Evolutionary conservation across 1,140 invertebrate species (phyloP).

Genomic region (Drosophila athabasca): DNA sequence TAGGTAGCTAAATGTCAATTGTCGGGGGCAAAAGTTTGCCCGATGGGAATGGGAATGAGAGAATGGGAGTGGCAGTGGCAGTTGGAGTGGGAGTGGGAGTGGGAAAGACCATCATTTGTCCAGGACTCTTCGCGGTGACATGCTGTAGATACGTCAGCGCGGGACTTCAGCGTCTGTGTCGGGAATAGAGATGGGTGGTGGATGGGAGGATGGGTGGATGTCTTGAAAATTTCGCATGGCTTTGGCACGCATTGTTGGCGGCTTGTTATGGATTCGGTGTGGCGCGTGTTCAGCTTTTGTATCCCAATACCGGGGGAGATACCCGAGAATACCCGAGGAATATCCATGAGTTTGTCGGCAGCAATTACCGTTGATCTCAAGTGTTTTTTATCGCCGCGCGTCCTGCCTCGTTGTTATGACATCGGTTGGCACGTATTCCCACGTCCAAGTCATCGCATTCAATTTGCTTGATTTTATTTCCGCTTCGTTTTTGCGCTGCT

Average conservation of each 20-base stretch:
- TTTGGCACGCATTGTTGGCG: slow-evolving; percentile 53
- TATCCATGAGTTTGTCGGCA: slow-evolving; percentile 68
- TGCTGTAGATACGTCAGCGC: slow-evolving; percentile 23
- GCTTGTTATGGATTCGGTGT: slow-evolving; percentile 50
- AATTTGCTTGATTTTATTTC: slow-evolving; percentile 80
- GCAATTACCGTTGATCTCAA: slow-evolving; percentile 76
- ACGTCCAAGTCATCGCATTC: slow-evolving; percentile 77
- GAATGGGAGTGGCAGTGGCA: neutral
- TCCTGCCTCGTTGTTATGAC: slow-evolving; percentile 51
- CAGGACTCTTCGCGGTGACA: slow-evolving; percentile 39
- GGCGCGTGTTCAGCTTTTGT: slow-evolving; percentile 42
- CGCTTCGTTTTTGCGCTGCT: slow-evolving; percentile 27
- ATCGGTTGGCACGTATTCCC: slow-evolving; percentile 76
- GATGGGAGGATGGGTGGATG: slow-evolving; percentile 4
- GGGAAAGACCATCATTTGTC: slow-evolving; percentile 42
- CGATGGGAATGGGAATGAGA: slow-evolving; percentile 19
- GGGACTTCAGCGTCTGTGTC: too few species aligned
- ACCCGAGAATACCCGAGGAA: slow-evolving; percentile 16
- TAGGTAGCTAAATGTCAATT: slow-evolving; percentile 56
- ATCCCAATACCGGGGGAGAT: slow-evolving; percentile 9
- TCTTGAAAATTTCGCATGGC: slow-evolving; percentile 49
- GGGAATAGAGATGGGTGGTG: too few species aligned
- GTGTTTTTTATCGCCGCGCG: slow-evolving; percentile 68
- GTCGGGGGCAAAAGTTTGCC: slow-evolving; percentile 32
- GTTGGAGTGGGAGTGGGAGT: slow-evolving; percentile 3